These are phyloP conservation scores for Yponomeuta evonymella DNA, from an alignment of 2,888 invertebrate species.

Conservation along the genomic window DNA sequence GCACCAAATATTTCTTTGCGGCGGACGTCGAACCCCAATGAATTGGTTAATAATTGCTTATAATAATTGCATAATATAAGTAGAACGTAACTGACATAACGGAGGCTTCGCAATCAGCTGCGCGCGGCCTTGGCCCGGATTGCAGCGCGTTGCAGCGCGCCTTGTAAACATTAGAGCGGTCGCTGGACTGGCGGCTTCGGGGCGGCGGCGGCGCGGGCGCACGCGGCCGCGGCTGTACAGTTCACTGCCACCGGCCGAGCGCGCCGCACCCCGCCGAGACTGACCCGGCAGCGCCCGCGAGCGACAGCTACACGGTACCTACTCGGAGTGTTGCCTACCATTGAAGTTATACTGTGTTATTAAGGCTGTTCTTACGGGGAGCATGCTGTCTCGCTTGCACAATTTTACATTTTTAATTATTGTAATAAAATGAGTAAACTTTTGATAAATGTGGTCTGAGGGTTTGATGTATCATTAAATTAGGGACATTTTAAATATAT, in stretches of 20 bases:
- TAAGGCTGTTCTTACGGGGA: no score
- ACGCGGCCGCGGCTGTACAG: not conserved
- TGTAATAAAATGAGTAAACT: no score
- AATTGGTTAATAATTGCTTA: slow-evolving; percentile 54
- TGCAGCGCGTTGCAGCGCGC: slow-evolving; percentile 23
- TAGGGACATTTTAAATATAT: no score
- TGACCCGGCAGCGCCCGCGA: slow-evolving; percentile 5
- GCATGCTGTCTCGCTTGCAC: no score
- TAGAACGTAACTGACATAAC: slow-evolving; percentile 74
- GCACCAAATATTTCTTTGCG: slow-evolving; percentile 11
- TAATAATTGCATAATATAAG: slow-evolving; percentile 62
- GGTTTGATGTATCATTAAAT: no score
- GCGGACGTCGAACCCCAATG: slow-evolving; percentile 65
- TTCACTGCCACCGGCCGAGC: not conserved
- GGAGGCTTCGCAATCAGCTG: slow-evolving; percentile 59
- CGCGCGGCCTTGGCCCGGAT: slow-evolving; percentile 63
- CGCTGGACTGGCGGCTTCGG: not conserved
- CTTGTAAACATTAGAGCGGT: slow-evolving; percentile 9
- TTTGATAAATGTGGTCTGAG: no score
- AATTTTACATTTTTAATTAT: no score
- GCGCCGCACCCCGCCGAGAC: slow-evolving; percentile 14
- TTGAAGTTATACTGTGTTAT: not conserved
- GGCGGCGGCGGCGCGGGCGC: not conserved
- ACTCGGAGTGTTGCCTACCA: not conserved
- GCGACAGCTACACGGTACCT: not conserved